phyloP scores from a whole-genome alignment of 2,113 vertebrate species.

The Tauraco erythrolophus region DNA sequence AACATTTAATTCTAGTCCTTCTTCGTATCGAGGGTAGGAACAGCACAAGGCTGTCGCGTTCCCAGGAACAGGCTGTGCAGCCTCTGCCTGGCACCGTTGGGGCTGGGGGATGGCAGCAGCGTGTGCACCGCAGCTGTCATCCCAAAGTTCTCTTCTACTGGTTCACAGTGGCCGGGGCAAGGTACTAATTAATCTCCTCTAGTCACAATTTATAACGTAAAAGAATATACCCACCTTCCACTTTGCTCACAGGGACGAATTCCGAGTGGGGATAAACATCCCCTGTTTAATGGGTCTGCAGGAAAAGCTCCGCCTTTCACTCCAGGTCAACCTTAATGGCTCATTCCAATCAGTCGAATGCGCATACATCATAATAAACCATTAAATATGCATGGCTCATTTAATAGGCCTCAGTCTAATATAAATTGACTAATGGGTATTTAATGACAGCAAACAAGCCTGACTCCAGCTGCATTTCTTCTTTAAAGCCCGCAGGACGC shows the following conservation, averaged over 20 bases:
- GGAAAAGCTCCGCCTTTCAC: neutral
- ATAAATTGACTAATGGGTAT: neutral
- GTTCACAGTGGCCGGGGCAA: neutral
- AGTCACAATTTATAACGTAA: neutral
- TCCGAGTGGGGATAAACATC: neutral
- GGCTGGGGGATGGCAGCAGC: neutral
- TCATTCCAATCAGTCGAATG: neutral
- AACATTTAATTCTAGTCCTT: neutral
- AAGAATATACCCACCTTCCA: neutral
- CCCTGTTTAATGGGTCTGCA: neutral
- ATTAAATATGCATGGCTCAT: neutral
- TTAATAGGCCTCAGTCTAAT: neutral
- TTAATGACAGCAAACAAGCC: neutral
- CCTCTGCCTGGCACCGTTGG: rapidly evolving
- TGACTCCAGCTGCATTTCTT: neutral
- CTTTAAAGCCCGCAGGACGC: neutral
- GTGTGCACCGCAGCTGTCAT: too few species aligned
- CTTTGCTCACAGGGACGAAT: neutral
- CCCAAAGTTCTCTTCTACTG: rapidly evolving
- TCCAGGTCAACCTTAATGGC: neutral
- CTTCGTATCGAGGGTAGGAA: neutral
- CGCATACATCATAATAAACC: neutral
- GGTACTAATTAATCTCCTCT: neutral
- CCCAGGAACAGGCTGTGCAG: neutral
- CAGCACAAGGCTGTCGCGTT: too few species aligned